Percentiles rank a stretch among this genome's conserved stretches.
These are phyloP conservation scores for Hermaeophaga mercurialis DNA, from an alignment of 2,888 invertebrate species.

Conservation along the genomic window DNA sequence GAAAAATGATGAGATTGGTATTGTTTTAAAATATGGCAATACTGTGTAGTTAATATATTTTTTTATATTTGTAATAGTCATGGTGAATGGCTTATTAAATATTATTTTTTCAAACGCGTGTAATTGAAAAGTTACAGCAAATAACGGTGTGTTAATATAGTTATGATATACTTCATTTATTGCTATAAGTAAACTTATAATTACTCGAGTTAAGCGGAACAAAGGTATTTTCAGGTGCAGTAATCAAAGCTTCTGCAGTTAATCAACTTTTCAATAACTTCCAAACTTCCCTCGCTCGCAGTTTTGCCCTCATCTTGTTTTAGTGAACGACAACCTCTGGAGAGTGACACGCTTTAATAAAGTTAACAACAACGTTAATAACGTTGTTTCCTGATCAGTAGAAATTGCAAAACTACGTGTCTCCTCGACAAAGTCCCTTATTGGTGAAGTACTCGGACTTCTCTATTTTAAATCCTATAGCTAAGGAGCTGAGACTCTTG, in stretches of 20 bases:
- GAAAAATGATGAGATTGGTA: background rate
- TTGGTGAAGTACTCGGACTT: background rate
- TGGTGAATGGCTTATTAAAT: too few relatives aligned
- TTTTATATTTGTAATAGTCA: too few relatives aligned
- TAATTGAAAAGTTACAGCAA: too few relatives aligned
- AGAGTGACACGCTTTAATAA: constrained; percentile 31
- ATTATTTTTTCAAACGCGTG: too few relatives aligned
- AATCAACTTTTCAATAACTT: constrained; percentile 22
- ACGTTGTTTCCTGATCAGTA: constrained; percentile 30
- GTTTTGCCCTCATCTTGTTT: background rate
- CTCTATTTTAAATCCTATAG: background rate
- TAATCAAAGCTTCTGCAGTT: constrained; percentile 9
- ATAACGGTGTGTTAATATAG: too few relatives aligned
- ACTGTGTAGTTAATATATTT: background rate
- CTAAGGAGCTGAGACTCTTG: background rate
- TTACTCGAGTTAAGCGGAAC: constrained; percentile 1
- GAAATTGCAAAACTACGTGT: constrained; percentile 31
- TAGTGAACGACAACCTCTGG: background rate
- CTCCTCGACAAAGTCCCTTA: constrained; percentile 20
- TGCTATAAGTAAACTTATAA: background rate
- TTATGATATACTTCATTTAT: background rate
- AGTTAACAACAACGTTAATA: constrained; percentile 32
- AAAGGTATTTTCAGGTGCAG: constrained; percentile 9
- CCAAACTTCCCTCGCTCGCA: background rate
- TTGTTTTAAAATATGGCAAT: background rate